Percentiles rank a stretch among this genome's conserved stretches.
These are phyloP conservation scores for Saccostrea glomerata DNA, from an alignment of 1,140 invertebrate genomes.

Conservation along the genomic window DNA sequence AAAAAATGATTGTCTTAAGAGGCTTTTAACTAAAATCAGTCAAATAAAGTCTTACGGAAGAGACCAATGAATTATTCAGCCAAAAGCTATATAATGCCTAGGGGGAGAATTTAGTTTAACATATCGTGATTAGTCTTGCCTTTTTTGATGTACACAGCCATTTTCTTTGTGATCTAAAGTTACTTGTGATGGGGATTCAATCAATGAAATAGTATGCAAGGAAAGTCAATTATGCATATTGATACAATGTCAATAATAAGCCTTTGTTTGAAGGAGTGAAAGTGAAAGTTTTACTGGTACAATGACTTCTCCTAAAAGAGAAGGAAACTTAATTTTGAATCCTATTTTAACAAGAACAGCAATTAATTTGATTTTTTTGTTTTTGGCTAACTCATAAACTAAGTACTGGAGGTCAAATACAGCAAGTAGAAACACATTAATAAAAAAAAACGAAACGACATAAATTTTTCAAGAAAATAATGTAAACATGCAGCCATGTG, in stretches of 20 bases:
- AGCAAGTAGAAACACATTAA: no score
- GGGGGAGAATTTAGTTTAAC: slow-evolving; percentile 8
- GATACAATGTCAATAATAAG: neutral
- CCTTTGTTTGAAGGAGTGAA: slow-evolving; percentile 17
- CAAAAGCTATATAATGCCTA: neutral
- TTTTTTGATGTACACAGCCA: slow-evolving; percentile 10
- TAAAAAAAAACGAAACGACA: no score
- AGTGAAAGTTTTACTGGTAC: neutral
- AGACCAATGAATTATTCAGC: slow-evolving; percentile 34
- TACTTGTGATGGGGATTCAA: slow-evolving; percentile 17
- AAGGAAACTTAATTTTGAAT: neutral
- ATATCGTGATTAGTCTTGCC: slow-evolving; percentile 4
- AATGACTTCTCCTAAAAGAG: neutral
- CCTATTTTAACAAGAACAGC: slow-evolving; percentile 6
- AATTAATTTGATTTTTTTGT: neutral
- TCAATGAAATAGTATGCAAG: slow-evolving; percentile 21
- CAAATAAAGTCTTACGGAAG: slow-evolving; percentile 11
- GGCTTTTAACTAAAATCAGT: slow-evolving; percentile 14
- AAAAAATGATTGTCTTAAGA: neutral
- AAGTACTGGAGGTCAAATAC: no score
- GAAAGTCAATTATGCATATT: slow-evolving; percentile 18
- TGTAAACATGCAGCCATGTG: no score
- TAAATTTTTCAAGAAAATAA: no score
- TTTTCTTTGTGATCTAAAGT: slow-evolving; percentile 32
- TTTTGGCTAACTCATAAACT: no score